Conservation (phyloP, 2,113 vertebrate genomes). For the Marcusenius ussheri region DNA sequence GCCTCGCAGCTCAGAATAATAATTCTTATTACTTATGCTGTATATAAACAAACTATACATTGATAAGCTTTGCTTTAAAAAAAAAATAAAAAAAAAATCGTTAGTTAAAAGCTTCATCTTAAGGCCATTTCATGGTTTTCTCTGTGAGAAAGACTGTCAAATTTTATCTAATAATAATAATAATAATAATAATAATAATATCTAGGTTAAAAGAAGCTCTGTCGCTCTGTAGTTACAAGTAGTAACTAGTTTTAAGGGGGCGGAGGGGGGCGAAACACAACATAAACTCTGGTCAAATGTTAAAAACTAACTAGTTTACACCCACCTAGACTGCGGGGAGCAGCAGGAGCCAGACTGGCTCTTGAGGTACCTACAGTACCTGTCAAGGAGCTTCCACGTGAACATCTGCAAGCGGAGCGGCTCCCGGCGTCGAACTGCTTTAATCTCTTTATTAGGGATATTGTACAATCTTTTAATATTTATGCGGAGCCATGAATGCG, state of each 20-base stretch:
- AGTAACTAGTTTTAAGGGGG: background rate
- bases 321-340: background rate
- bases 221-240: too few species aligned
- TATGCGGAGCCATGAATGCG: background rate
- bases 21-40: background rate
- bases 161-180: background rate
- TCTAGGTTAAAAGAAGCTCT: background rate
- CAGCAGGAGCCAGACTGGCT: background rate
- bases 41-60: background rate
- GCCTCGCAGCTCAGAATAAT: background rate
- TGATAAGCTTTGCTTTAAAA: too few species aligned
- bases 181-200: background rate
- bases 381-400: background rate
- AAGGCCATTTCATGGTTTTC: background rate
- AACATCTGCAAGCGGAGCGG: background rate
- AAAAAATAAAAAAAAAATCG: too few species aligned
- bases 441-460: background rate
- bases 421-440: background rate
- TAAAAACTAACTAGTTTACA: background rate
- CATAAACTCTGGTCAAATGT: background rate
- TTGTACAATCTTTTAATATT: constrained; percentile 5
- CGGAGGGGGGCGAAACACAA: background rate
- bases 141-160: background rate
- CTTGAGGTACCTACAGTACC: background rate
- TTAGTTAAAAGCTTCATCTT: background rate